Conservation (phyloP, 2,113 vertebrate genomes). For the Malurus cyaneus region DNA sequence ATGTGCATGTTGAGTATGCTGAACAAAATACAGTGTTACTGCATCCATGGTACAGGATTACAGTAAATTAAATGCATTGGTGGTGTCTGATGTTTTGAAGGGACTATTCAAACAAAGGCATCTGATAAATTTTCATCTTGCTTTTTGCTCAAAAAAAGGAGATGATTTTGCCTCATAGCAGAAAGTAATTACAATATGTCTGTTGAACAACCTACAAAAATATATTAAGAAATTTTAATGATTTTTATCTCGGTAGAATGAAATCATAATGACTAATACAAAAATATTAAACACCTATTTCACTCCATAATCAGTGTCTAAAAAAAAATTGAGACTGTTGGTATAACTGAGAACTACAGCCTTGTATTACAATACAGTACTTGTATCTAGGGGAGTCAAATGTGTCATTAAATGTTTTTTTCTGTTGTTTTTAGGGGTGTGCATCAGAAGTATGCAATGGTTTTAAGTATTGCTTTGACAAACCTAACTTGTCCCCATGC, state of each 20-base stretch:
- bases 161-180: not conserved
- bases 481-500: not conserved
- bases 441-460: not conserved
- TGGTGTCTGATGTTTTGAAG: not conserved
- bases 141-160: not conserved
- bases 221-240: not conserved
- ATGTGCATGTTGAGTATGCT: not conserved
- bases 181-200: not conserved
- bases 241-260: not conserved
- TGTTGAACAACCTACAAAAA: not conserved
- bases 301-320: not conserved
- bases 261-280: not conserved
- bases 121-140: not conserved
- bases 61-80: not conserved
- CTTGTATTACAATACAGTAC: not conserved
- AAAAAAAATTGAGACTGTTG: not conserved
- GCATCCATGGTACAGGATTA: rapidly evolving
- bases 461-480: not conserved
- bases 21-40: not conserved
- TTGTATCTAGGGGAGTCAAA: not conserved
- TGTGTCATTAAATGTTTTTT: not conserved
- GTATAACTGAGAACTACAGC: not conserved
- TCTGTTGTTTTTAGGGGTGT: not conserved
- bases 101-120: not conserved
- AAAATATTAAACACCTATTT: not conserved